Evolutionary conservation across 2,113 vertebrate genomes (phyloP).

Genomic region (Macrotis lagotis): DNA sequence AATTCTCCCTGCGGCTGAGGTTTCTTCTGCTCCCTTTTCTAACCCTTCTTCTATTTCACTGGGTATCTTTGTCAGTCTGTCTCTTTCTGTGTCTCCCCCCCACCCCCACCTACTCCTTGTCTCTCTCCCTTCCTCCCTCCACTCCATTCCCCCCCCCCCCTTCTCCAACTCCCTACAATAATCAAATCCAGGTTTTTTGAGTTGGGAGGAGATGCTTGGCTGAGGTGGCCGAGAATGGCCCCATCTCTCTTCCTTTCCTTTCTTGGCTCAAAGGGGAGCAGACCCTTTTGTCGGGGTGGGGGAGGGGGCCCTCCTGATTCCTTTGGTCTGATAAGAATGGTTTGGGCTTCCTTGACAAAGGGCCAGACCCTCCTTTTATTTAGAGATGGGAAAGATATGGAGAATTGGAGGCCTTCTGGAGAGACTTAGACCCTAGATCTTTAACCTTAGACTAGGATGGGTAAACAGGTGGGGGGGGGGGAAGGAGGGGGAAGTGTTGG

Average conservation of each 20-base stretch:
- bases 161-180: constrained; percentile 42
- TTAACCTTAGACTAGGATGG: neutral
- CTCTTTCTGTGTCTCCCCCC: neutral
- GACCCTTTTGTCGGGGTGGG: neutral
- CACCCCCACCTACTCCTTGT: neutral
- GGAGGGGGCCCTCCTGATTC: neutral
- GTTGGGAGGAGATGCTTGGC: constrained; percentile 48
- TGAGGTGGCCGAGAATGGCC: neutral
- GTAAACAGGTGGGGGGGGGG: neutral
- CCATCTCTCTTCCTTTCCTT: neutral
- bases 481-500: neutral
- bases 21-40: neutral
- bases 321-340: neutral
- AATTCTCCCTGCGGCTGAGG: constrained; percentile 15
- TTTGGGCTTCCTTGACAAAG: neutral
- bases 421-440: neutral
- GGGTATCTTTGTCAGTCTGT: neutral
- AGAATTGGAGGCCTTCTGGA: neutral
- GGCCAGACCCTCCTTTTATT: neutral
- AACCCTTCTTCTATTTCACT: neutral
- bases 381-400: neutral
- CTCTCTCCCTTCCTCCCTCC: neutral
- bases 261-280: neutral
- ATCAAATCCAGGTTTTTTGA: constrained; percentile 78
- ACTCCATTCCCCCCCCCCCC: neutral